Percentiles rank a stretch among this genome's conserved stretches.
phyloP scores from a whole-genome alignment of 2,888 invertebrate species.

The Cecidostiba fungosa region DNA sequence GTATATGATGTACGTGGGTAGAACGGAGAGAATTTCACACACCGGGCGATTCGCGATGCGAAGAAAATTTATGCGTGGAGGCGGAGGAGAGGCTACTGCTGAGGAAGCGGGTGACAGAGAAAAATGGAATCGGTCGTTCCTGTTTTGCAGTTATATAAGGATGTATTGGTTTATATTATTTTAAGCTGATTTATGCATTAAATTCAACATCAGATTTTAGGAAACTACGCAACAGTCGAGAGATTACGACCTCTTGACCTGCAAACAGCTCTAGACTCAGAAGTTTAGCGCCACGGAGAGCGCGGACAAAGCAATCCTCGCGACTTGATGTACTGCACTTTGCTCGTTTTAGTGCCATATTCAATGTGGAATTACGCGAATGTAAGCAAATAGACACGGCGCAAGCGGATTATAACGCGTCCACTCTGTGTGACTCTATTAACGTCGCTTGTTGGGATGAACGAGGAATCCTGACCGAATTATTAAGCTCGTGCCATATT shows the following conservation, averaged over 20 bases:
- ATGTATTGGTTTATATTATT: no score
- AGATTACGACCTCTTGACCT: neutral
- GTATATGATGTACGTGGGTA: neutral
- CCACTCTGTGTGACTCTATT: neutral
- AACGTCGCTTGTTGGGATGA: neutral
- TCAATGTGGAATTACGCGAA: neutral
- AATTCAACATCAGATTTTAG: no score
- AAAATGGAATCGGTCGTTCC: neutral
- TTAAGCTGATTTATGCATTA: no score
- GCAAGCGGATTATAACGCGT: neutral
- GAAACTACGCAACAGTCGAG: neutral
- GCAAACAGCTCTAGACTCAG: neutral
- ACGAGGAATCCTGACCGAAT: conserved; percentile 1
- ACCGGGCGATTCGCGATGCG: neutral
- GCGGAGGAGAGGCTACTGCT: neutral
- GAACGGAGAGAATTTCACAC: neutral
- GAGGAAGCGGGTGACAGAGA: neutral
- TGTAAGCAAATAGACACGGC: conserved; percentile 6
- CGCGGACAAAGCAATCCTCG: neutral
- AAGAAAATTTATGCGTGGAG: neutral
- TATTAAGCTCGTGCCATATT: neutral
- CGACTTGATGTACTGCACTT: conserved; percentile 20
- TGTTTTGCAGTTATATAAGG: no score
- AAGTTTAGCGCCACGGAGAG: neutral
- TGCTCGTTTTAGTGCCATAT: neutral